These are phyloP conservation scores for Drosophila parabipectinata DNA, from an alignment of 1,140 invertebrate species.

Conservation along the genomic window DNA sequence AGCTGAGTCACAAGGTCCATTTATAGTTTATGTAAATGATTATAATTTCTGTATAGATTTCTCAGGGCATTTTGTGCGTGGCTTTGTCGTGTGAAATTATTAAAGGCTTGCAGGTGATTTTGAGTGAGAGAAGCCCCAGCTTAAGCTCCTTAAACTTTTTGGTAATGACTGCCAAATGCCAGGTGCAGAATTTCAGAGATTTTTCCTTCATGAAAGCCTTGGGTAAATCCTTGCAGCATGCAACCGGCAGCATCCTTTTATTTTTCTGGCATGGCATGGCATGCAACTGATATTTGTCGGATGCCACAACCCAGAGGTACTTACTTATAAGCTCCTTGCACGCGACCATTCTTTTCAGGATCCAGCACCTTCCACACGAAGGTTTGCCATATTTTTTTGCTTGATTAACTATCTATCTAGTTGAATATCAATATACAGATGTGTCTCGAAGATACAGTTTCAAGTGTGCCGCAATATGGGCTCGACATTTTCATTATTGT, in stretches of 20 bases:
- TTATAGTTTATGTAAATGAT: conserved; percentile 34
- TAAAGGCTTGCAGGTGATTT: conserved; percentile 8
- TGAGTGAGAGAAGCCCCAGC: background rate
- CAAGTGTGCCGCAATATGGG: conserved; percentile 46
- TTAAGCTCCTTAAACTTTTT: conserved; percentile 19
- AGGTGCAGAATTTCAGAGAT: conserved; percentile 43
- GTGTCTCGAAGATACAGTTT: background rate
- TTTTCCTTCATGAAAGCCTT: conserved; percentile 5
- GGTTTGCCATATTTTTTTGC: conserved; percentile 40
- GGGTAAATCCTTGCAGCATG: conserved; percentile 29
- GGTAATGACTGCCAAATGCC: conserved; percentile 26
- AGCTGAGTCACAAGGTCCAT: conserved; percentile 22
- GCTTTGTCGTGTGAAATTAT: conserved; percentile 6
- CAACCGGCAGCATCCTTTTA: conserved; percentile 18
- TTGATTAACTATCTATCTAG: conserved; percentile 67
- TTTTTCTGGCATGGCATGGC: conserved; percentile 19
- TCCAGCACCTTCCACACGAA: background rate
- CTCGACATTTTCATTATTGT: conserved; percentile 63
- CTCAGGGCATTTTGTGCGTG: background rate
- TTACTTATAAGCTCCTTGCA: conserved; percentile 54
- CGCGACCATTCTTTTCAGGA: conserved; percentile 60
- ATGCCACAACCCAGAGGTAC: conserved; percentile 23
- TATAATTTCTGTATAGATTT: conserved; percentile 13
- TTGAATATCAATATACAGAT: conserved; percentile 53
- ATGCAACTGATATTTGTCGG: conserved; percentile 44